These are phyloP conservation scores for Nomada ruficornis DNA, from an alignment of 2,888 invertebrate species.

Conservation along the genomic window DNA sequence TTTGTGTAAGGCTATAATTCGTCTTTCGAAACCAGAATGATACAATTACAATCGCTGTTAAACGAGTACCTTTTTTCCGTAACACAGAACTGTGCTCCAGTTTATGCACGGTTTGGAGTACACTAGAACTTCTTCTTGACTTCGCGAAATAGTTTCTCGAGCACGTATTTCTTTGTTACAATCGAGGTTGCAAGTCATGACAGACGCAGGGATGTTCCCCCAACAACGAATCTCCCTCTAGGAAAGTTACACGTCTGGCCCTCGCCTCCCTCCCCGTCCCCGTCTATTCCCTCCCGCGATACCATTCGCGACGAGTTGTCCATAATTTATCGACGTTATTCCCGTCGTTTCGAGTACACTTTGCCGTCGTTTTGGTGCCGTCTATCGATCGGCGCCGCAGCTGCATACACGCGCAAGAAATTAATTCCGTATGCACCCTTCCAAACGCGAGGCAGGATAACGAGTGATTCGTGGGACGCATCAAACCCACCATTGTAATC, in stretches of 20 bases:
- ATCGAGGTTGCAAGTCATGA: background rate
- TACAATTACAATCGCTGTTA: no score
- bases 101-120: background rate
- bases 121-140: background rate
- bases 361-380: conserved; percentile 55
- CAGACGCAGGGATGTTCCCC: conserved; percentile 1
- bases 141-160: conserved; percentile 24
- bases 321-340: conserved; percentile 67
- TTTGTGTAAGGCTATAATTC: no score
- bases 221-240: conserved; percentile 2
- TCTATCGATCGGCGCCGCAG: conserved; percentile 64
- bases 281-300: background rate
- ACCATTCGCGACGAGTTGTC: conserved; percentile 36
- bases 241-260: conserved; percentile 42
- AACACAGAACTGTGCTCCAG: background rate
- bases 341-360: conserved; percentile 61
- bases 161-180: conserved; percentile 18
- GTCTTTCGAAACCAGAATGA: no score
- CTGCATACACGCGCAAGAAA: conserved; percentile 65
- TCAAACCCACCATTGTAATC: conserved; percentile 44
- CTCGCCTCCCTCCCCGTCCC: background rate
- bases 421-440: conserved; percentile 75
- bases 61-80: background rate
- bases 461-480: conserved; percentile 64
- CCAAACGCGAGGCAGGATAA: conserved; percentile 49